Percentiles rank a stretch among this genome's conserved stretches.
Evolutionary conservation across 2,113 vertebrate species (phyloP).

Genomic region (Zootoca vivipara): DNA sequence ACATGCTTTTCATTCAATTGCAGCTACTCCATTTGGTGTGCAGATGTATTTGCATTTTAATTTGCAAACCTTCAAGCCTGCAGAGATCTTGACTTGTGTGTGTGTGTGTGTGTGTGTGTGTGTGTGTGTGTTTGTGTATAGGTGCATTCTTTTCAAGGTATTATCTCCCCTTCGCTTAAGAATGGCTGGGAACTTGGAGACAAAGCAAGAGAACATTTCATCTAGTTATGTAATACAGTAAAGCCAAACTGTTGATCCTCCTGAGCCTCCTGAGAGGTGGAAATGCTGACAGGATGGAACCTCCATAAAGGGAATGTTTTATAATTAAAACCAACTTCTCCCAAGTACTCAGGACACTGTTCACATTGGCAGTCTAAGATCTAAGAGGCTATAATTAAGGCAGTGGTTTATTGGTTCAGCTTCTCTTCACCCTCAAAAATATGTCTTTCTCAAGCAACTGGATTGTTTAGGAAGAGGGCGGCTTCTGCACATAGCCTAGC

Average conservation of each 20-base stretch:
- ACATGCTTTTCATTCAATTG: constrained; percentile 30
- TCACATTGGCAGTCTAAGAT: constrained; percentile 50
- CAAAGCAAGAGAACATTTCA: constrained; percentile 42
- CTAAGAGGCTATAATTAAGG: constrained; percentile 56
- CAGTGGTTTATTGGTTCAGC: constrained; percentile 31
- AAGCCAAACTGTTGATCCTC: constrained; percentile 56
- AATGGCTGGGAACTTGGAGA: constrained; percentile 23
- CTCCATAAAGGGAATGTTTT: constrained; percentile 52
- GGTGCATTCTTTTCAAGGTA: constrained; percentile 36
- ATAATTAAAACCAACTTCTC: constrained; percentile 57
- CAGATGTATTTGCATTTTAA: constrained; percentile 54
- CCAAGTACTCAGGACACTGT: constrained; percentile 33
- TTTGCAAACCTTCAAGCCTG: constrained; percentile 35
- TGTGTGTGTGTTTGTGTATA: background rate
- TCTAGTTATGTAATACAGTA: constrained; percentile 58
- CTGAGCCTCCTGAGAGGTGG: constrained; percentile 32
- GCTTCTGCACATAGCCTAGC: constrained; percentile 22
- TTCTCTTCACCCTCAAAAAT: background rate
- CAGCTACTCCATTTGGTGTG: constrained; percentile 42
- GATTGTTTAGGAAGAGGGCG: constrained; percentile 36
- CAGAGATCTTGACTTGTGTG: constrained; percentile 35
- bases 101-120: constrained; percentile 27
- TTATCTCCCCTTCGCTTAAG: constrained; percentile 43
- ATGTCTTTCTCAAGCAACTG: constrained; percentile 30
- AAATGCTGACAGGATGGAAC: constrained; percentile 58